Evolutionary conservation across 2,797 vertebrate species (phyloP), one percentile per base, ranked within the genome.

Genomic region (Carapus acus): DNA sequence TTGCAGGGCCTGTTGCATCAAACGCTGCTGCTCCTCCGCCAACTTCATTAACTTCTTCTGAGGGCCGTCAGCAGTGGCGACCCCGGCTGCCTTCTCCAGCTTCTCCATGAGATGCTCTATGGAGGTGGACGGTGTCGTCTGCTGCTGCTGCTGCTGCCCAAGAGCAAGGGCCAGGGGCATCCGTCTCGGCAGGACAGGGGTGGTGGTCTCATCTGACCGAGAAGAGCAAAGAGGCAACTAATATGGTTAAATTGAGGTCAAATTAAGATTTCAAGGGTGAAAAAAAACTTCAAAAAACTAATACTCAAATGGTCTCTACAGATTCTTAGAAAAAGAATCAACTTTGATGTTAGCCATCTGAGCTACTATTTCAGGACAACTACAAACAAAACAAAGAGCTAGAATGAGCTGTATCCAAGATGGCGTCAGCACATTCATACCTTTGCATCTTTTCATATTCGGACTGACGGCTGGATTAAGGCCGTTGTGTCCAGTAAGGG

Each of bases 1-100:
- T 65, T 98, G 95, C 33, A 98, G 84, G 2, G 93, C 91, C 80
- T 97, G 96, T 74, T 97, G 95, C 66, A 96, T 88, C 7, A 98
- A 84, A 45, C 94, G 89, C 78, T 98, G 94, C 70, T 98, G 93
- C 69, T 97, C 90, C 77, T 94, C 93, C 0, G 90, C 88, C 75
- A 94, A 75, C 14, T 90, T 79, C 0, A 91, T 77, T 21, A 81
- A 85, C 54, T 93, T 93, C 83, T 93, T 95, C 77, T 97, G 94
- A 0, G 91, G 90, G 0, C 89, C 89, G 11, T 95, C 92, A 0
- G 48, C 56, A 8, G 65, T 60, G 24, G 31, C 45, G 5, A 48
- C 65, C 27, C 44, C 54, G 13, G 62, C 49, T 8, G 66, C 38
- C 39, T 78, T 83, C 77, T 97, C 93, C 73, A 97, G 87, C 40